phyloP scores from a whole-genome alignment of 2,113 vertebrate species.

The Solenodon paradoxus region DNA sequence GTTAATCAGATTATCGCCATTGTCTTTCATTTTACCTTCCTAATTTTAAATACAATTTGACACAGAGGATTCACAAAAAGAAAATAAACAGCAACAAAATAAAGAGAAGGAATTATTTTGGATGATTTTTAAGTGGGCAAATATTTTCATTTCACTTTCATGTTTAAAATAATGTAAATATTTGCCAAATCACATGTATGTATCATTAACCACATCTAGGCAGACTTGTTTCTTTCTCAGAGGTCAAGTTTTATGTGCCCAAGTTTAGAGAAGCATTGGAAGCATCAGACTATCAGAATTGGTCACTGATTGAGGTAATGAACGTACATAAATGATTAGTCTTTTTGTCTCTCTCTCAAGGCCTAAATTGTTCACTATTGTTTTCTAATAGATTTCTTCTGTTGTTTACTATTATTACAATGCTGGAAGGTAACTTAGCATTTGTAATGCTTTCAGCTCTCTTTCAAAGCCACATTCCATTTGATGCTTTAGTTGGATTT shows the following conservation, averaged over 20 bases:
- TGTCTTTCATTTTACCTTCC: neutral
- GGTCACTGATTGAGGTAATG: neutral
- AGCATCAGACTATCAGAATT: neutral
- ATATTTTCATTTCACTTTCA: neutral
- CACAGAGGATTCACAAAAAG: neutral
- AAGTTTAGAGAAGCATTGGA: neutral
- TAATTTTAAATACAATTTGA: conserved; percentile 11
- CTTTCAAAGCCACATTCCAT: conserved; percentile 31
- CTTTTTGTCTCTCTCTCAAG: neutral
- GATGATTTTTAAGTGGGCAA: neutral
- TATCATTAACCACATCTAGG: neutral
- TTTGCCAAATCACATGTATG: neutral
- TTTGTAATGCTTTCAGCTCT: neutral
- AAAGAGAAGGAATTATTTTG: neutral
- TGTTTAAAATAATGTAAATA: neutral
- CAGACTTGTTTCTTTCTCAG: neutral
- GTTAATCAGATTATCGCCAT: neutral
- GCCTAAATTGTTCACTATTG: neutral
- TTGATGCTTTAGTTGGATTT: conserved; percentile 34
- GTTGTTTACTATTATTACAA: neutral
- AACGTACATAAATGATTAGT: neutral
- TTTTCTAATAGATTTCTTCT: neutral
- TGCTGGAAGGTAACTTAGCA: neutral
- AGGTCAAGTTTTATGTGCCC: neutral
- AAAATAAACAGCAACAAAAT: neutral